A percentile compares a stretch with the other conserved stretches of the same genome.
Conservation (phyloP, 2,888 invertebrate genomes). For the Venustoraphidia nigricollis region DNA sequence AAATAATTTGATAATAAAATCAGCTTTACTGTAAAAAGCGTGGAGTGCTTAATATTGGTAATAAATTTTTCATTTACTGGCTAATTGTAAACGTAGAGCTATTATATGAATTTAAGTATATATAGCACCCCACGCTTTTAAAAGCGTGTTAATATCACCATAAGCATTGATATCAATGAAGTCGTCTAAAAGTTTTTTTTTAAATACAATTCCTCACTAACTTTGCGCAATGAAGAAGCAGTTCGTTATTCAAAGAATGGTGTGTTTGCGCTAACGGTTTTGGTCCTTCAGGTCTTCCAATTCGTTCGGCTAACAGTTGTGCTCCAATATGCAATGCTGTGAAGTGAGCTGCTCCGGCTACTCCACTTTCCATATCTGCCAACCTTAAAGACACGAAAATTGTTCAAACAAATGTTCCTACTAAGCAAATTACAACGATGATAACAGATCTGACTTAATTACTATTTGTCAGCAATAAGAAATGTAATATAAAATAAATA, state of each 20-base stretch:
- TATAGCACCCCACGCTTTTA: too few relatives aligned
- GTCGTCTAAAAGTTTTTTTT: neutral
- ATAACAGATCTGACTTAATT: too few relatives aligned
- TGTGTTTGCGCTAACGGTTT: slow-evolving; percentile 1
- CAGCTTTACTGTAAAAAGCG: too few relatives aligned
- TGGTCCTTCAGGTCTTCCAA: slow-evolving; percentile 1
- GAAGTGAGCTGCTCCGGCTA: slow-evolving; percentile 69
- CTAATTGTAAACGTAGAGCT: too few relatives aligned
- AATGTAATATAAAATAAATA: too few relatives aligned
- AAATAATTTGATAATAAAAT: too few relatives aligned
- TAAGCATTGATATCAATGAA: neutral
- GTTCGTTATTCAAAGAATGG: slow-evolving; percentile 5
- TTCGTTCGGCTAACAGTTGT: slow-evolving; percentile 29
- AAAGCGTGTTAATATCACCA: neutral
- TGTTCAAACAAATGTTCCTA: too few relatives aligned
- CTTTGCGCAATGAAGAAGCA: slow-evolving; percentile 5
- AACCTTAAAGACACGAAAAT: slow-evolving; percentile 26
- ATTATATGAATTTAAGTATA: too few relatives aligned
- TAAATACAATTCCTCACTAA: neutral
- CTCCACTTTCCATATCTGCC: slow-evolving; percentile 63
- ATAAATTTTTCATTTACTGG: too few relatives aligned
- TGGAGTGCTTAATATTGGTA: too few relatives aligned
- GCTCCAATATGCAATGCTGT: slow-evolving; percentile 63
- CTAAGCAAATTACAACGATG: too few relatives aligned
- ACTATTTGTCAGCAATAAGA: too few relatives aligned